These are phyloP conservation scores for Dilophus febrilis DNA, from an alignment of 2,888 invertebrate species.

Conservation along the genomic window DNA sequence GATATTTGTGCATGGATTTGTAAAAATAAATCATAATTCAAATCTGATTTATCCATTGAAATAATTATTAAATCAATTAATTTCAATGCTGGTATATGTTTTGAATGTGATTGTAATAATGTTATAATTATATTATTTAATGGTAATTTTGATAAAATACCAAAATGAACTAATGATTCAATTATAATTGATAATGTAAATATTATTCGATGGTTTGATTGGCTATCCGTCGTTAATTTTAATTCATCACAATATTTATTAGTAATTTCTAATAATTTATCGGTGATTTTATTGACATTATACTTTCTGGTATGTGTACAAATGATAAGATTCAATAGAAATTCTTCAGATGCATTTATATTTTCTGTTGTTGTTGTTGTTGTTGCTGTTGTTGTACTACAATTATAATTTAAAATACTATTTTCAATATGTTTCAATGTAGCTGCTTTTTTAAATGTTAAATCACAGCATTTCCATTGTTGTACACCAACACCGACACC, in stretches of 20 bases:
- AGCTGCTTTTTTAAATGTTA: slow-evolving; percentile 34
- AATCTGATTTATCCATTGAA: slow-evolving; percentile 28
- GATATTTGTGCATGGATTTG: slow-evolving; percentile 37
- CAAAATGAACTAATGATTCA: slow-evolving; percentile 40
- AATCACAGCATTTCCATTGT: slow-evolving; percentile 48
- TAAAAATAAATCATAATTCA: slow-evolving; percentile 30
- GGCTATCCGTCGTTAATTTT: slow-evolving; percentile 20
- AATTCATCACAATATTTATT: slow-evolving; percentile 19
- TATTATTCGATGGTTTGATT: slow-evolving; percentile 17
- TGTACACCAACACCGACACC: slow-evolving; percentile 27
- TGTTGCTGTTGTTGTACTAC: too few species aligned
- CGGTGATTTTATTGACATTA: background rate
- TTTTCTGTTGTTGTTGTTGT: slow-evolving; percentile 15
- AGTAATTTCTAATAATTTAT: slow-evolving; percentile 18
- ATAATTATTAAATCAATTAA: slow-evolving; percentile 37
- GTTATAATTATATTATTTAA: slow-evolving; percentile 30
- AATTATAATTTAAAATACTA: slow-evolving; percentile 28
- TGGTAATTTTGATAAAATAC: slow-evolving; percentile 18
- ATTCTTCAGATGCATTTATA: slow-evolving; percentile 24
- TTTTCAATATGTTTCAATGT: slow-evolving; percentile 20
- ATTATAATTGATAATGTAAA: slow-evolving; percentile 39
- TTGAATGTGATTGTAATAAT: slow-evolving; percentile 31
- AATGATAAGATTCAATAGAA: slow-evolving; percentile 21
- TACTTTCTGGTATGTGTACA: slow-evolving; percentile 18
- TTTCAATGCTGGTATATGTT: slow-evolving; percentile 34